Evolutionary conservation across 2,888 invertebrate genomes (phyloP), one percentile per base, ranked within the genome.

Genomic region (Nomada hirtipes): DNA sequence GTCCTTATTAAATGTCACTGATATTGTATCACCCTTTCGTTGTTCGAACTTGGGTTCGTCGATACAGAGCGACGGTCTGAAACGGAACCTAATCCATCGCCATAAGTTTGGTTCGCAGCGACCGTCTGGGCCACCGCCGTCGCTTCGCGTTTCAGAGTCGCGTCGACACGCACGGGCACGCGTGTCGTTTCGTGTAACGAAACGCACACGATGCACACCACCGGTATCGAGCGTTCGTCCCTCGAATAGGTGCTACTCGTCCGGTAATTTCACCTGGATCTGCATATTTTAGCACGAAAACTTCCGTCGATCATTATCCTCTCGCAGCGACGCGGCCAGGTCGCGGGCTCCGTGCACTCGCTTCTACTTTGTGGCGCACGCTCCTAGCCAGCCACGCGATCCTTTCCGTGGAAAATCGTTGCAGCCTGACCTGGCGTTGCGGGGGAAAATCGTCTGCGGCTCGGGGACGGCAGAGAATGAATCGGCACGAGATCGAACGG

Each of bases 201-300:
- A 72, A 76, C 76, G 84, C 71, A 26, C 61, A 80, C 79, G 76
- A 74, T 72, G 76, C 86, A 84, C 84, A 73, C 77, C 20, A 57
- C 23, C 75, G 26, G 77, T 78, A 75, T 67, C 73, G 70, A 57
- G 60, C 63, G 63, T 65, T 61, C 84, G 77, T 76, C 79, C 82
- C 86, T 87, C 87, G 85, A 85, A 86, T 91, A 91, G 91, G 89
- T 90, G 91, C 90, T 89, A 90, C 89, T 91, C 90, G 88, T 89
- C 87, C 87, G 90, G 92, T 91, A 93, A 92, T 93, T 92, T 93
- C 91, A 91, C 86, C 90, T 80, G 91, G 92, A 92, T 93, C 93
- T 93, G 93, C 93, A 93, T 93, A 93, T 93, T 93, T 93, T 93
- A 93, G 90, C 93, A 92, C 93, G 93, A 92, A 92, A 92, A 91